Base-by-base conservation (phyloP, 1,140 invertebrate species). In the Lasioglossum baleicum region DNA sequence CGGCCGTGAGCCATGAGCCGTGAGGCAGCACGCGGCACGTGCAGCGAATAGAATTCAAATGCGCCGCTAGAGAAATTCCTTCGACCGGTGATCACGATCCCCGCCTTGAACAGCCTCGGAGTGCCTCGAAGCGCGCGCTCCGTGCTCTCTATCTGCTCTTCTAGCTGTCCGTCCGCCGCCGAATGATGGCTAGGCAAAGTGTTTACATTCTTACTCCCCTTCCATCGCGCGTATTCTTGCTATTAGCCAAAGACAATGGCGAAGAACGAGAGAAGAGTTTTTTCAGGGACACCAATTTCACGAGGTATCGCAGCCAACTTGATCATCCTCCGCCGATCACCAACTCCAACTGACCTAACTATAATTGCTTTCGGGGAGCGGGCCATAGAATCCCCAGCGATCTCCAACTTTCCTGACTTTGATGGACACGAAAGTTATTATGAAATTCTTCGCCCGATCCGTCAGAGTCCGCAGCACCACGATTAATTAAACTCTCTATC, bases 31-130 rank as follows among this genome's bases (percentile, higher is more conserved):
- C 51, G 42, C 26, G 75, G 51, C 77, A 60, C 70, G 77, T 72
- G 77, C 63, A 31, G 10, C 77, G 70, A 65, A 73, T 80, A 66
- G 70, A 80, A 80, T 80, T 74, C 77, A 74, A 80, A 80, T 74
- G 76, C 58, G 76, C 48, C 69, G 66, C 58, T 48, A 51, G 70
- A 80, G 70, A 60, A 73, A 80, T 80, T 74, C 77, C 77, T 66
- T 20, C 48, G 31, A n/a, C 10, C 68, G 17, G 26, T 26, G 60
- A 44, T 65, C 68, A 48, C 61, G 58, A 72, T 72, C 15, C 35
- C 7, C 31, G 15, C 56, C 11, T 67, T 7, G 11, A 67, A 17
- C n/a, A 2, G 5, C 35, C 35, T 35, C 35, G 35, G 5, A 35
- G 35, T 2, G 35, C 35, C 35, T 35, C 35, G 35, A 2, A 17